Conservation (phyloP, 2,888 invertebrate species). For the Spodoptera littoralis region DNA sequence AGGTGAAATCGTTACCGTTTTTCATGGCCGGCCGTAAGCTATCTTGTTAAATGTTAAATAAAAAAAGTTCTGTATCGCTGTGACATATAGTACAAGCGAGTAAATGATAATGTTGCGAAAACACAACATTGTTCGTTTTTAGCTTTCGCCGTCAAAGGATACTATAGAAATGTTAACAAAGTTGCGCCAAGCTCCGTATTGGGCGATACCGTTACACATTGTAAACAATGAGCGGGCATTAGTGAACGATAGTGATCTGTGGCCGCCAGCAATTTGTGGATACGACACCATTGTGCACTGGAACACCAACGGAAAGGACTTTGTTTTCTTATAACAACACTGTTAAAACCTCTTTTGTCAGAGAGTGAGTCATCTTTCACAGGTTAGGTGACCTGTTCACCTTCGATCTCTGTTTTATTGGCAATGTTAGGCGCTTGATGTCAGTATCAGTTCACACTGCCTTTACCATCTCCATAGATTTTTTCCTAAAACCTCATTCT, state of each 20-base stretch:
- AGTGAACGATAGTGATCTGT: constrained; percentile 54
- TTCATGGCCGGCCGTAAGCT: no score
- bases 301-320: constrained; percentile 1
- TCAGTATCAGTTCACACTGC: no score
- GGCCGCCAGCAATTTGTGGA: constrained; percentile 47
- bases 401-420: no score
- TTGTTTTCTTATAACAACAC: constrained; percentile 2
- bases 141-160: constrained; percentile 30
- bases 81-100: not conserved
- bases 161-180: constrained; percentile 32
- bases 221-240: constrained; percentile 57
- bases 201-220: constrained; percentile 52
- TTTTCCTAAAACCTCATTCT: no score
- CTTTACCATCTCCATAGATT: no score
- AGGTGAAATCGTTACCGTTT: no score
- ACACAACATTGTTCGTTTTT: constrained; percentile 25
- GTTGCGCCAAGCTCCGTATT: constrained; percentile 49
- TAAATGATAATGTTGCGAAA: constrained; percentile 15
- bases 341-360: not conserved
- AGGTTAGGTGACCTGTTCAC: no score
- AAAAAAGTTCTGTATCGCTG: no score
- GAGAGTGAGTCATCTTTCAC: no score
- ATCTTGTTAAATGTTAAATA: no score
- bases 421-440: no score
- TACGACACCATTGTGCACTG: constrained; percentile 32